Evolutionary conservation across 2,888 invertebrate genomes (phyloP), one percentile per base, ranked within the genome.

Genomic region (Oasisia sp.): DNA sequence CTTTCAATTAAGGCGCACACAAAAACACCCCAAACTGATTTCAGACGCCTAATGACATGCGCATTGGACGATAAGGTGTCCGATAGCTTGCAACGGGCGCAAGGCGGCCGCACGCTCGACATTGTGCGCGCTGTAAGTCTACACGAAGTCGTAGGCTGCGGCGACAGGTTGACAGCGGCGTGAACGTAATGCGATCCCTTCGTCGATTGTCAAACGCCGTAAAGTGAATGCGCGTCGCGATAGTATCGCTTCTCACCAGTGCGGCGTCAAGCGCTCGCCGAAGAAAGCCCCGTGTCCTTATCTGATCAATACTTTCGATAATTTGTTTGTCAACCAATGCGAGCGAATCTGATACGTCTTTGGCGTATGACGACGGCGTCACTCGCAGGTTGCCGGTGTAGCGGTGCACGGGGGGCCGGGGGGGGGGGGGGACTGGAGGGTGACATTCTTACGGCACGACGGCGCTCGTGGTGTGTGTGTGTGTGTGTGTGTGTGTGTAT

Each of bases 251-350:
- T 74, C 74, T 74, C 74, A 74, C 74, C 7, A 74, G 27, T 27
- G 19, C 74, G 74, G 74, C 74, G 74, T 74, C 74, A 74, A 74
- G 27, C 74, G 74, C 74, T 74, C 74, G 74, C 74, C 27, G 74
- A 74, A 19, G 74, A 74, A 74, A 74, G 74, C 74, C 7, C 19
- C 74, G 74, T 19, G 74, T n/a, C 27, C 27, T 74, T 74, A 74
- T 74, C 74, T 74, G 74, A 74, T 74, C 74, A 74, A 74, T 74
- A 74, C 74, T 74, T 74, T 74, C 74, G 74, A 74, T 74, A 74
- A 74, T 74, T 74, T 74, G 74, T 74, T 74, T 74, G 74, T 74
- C 74, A 74, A 74, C 74, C 74, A 74, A n/a, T 74, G 74, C 74
- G 3, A 19, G n/a, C 14, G 74, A 74, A 74, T 74, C 74, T 74